Evolutionary conservation across 2,888 invertebrate genomes (phyloP).

Genomic region (Agrochola circellaris): DNA sequence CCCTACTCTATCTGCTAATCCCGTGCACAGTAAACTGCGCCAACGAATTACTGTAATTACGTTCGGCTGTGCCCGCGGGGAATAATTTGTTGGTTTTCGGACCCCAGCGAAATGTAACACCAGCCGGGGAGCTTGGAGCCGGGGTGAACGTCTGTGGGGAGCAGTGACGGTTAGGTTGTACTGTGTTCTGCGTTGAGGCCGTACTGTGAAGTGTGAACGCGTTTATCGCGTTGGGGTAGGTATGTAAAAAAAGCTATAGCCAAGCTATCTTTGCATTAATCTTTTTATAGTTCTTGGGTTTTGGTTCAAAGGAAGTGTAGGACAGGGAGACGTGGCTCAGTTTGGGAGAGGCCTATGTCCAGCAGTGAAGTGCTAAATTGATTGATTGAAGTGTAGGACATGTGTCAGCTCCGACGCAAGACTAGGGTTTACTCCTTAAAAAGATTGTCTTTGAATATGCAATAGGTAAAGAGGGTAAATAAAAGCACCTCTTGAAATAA

Average conservation of each 20-base stretch:
- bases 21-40: slow-evolving; percentile 76
- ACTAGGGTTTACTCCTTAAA: too few species aligned
- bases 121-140: slow-evolving; percentile 37
- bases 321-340: not conserved
- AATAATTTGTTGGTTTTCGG: slow-evolving; percentile 74
- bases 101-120: slow-evolving; percentile 69
- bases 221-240: not conserved
- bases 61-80: slow-evolving; percentile 76
- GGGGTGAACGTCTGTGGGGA: slow-evolving; percentile 54
- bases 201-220: slow-evolving; percentile 36
- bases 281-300: not conserved
- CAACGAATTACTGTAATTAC: slow-evolving; percentile 87
- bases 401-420: too few species aligned
- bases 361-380: not conserved
- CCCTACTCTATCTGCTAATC: slow-evolving; percentile 66
- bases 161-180: slow-evolving; percentile 33
- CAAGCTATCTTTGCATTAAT: not conserved
- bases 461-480: too few species aligned
- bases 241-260: not conserved
- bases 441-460: too few species aligned
- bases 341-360: not conserved
- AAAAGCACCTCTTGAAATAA: too few species aligned
- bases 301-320: too few species aligned
- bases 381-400: not conserved
- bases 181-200: slow-evolving; percentile 5